Evolutionary conservation across 2,888 invertebrate species (phyloP).

Genomic region (Synergus laeviventris): DNA sequence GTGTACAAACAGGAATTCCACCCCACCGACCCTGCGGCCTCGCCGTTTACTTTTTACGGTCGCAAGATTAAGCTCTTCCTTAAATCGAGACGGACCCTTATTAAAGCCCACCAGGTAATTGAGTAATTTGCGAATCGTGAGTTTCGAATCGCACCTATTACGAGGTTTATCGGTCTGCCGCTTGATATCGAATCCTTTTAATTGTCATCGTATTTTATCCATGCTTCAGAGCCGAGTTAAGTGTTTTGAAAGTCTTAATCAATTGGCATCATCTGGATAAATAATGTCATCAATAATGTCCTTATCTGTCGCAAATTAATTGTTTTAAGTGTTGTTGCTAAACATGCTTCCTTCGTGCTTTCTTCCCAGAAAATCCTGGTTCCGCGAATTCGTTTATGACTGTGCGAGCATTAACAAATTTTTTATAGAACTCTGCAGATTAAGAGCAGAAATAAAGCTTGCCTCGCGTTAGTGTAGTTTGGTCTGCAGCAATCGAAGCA

Average conservation of each 20-base stretch:
- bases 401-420: no score
- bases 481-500: constrained; percentile 49
- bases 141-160: constrained; percentile 35
- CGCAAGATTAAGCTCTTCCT: constrained; percentile 52
- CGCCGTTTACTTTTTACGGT: constrained; percentile 44
- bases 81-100: constrained; percentile 53
- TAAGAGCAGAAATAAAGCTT: background rate
- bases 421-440: background rate
- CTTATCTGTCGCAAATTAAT: no score
- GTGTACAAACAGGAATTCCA: constrained; percentile 29
- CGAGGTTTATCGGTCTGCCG: background rate
- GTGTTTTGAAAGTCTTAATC: background rate
- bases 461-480: constrained; percentile 40
- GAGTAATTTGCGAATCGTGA: constrained; percentile 54
- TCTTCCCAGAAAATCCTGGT: no score
- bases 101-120: constrained; percentile 49
- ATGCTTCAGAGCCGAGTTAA: constrained; percentile 20
- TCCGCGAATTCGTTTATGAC: no score
- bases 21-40: constrained; percentile 44
- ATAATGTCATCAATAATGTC: no score
- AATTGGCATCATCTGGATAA: background rate
- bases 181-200: background rate
- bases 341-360: no score
- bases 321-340: no score
- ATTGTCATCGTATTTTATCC: background rate